These are phyloP conservation scores for Coccyzus lansbergi DNA, from an alignment of 2,797 vertebrate species.

Conservation along the genomic window DNA sequence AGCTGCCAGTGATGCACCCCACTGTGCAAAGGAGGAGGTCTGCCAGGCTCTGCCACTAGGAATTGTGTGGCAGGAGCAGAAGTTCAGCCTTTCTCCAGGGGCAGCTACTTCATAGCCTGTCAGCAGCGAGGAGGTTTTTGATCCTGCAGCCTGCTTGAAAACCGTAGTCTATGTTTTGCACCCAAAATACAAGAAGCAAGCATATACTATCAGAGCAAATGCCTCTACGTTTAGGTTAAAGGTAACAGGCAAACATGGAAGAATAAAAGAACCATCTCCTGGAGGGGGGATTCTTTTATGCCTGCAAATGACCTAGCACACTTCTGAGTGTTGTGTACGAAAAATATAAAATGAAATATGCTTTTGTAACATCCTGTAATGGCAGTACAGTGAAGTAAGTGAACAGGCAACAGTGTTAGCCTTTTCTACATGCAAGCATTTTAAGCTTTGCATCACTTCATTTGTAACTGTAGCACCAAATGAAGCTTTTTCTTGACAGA, in stretches of 20 bases:
- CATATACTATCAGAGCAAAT: neutral
- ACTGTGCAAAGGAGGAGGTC: neutral
- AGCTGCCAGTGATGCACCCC: neutral
- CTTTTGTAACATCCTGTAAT: neutral
- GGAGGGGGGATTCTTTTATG: neutral
- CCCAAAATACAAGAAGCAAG: neutral
- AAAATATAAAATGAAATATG: neutral
- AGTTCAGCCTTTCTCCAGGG: slow-evolving; percentile 37
- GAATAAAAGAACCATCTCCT: neutral
- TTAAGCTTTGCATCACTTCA: neutral
- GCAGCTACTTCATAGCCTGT: neutral
- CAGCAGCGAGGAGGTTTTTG: slow-evolving; percentile 10
- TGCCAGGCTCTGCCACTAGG: neutral
- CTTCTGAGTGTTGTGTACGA: neutral
- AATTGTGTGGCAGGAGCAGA: neutral
- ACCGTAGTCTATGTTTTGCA: neutral
- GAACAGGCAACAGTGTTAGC: neutral
- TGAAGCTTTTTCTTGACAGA: neutral
- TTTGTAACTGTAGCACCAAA: neutral
- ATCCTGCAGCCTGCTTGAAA: neutral
- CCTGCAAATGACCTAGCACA: neutral
- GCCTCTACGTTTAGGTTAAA: slow-evolving; percentile 43
- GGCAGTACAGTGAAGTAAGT: neutral
- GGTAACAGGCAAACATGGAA: neutral
- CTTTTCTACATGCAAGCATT: neutral